These are phyloP conservation scores for Zelleria hepariella DNA, from an alignment of 2,888 invertebrate species.

Conservation along the genomic window DNA sequence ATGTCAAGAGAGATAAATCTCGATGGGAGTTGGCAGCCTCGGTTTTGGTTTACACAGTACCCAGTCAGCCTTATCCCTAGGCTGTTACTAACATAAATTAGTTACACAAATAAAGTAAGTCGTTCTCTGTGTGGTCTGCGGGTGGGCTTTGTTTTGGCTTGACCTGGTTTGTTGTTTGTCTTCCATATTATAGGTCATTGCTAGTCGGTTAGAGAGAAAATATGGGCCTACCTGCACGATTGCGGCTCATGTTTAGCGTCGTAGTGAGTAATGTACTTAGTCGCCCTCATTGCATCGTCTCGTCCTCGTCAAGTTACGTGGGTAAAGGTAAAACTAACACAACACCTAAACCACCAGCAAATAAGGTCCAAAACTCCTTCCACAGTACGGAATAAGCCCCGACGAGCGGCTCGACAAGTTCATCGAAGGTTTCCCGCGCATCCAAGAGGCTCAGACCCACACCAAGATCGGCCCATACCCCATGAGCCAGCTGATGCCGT, in stretches of 20 bases:
- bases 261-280: too few relatives aligned
- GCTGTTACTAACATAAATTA: not conserved
- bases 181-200: not conserved
- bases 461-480: slow-evolving; percentile 64
- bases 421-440: slow-evolving; percentile 55
- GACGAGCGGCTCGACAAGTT: slow-evolving; percentile 53
- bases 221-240: too few relatives aligned
- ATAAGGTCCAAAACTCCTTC: too few relatives aligned
- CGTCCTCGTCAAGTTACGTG: too few relatives aligned
- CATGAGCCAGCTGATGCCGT: slow-evolving; percentile 60
- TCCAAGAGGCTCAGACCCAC: slow-evolving; percentile 62
- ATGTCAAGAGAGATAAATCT: not conserved
- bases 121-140: not conserved
- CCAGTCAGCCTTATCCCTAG: not conserved
- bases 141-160: not conserved
- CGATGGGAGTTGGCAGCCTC: not conserved
- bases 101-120: not conserved
- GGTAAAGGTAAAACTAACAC: too few relatives aligned
- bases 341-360: too few relatives aligned
- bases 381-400: slow-evolving; percentile 60
- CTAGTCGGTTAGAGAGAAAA: too few relatives aligned
- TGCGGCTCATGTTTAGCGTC: too few relatives aligned
- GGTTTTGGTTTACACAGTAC: not conserved
- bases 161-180: not conserved
- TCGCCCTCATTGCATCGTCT: too few relatives aligned